These are phyloP conservation scores for Hemistola chrysoprasaria DNA, from an alignment of 2,888 invertebrate species.

Conservation along the genomic window DNA sequence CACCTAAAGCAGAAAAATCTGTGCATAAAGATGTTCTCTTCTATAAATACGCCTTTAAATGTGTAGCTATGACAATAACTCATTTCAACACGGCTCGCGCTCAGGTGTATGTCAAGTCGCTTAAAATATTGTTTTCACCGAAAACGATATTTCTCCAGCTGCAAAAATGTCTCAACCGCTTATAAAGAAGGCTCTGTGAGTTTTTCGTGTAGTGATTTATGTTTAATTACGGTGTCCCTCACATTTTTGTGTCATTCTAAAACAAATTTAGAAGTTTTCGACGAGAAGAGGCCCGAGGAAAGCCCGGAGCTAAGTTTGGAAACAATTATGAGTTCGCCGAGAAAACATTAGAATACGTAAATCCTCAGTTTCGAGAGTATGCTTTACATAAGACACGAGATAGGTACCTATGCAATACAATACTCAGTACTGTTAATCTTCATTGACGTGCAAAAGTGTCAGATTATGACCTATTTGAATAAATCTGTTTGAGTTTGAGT, in stretches of 20 bases:
- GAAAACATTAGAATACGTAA: slow-evolving; percentile 36
- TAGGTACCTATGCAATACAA: too few species aligned
- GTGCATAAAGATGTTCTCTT: slow-evolving; percentile 4
- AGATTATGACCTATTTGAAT: too few species aligned
- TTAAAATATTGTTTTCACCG: slow-evolving; percentile 69
- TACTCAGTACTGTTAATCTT: too few species aligned
- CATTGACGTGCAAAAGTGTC: too few species aligned
- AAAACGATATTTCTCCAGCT: slow-evolving; percentile 69
- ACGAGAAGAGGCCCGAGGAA: slow-evolving; percentile 33
- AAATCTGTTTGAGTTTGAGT: too few species aligned
- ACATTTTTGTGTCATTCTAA: slow-evolving; percentile 56
- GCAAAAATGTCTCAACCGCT: slow-evolving; percentile 62
- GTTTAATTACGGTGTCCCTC: slow-evolving; percentile 68
- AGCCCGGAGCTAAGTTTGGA: slow-evolving; percentile 42
- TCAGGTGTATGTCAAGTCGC: slow-evolving; percentile 63
- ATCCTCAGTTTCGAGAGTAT: slow-evolving; percentile 28
- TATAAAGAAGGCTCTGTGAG: slow-evolving; percentile 49
- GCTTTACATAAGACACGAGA: slow-evolving; percentile 24
- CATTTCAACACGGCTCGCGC: slow-evolving; percentile 59
- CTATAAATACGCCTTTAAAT: slow-evolving; percentile 16
- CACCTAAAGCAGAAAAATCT: not conserved
- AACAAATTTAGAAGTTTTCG: slow-evolving; percentile 56
- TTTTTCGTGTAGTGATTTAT: slow-evolving; percentile 70
- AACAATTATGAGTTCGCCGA: slow-evolving; percentile 47
- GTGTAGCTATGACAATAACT: slow-evolving; percentile 53